Evolutionary conservation across 1,140 invertebrate genomes (phyloP).

Genomic region (Drosophila pectinifera): DNA sequence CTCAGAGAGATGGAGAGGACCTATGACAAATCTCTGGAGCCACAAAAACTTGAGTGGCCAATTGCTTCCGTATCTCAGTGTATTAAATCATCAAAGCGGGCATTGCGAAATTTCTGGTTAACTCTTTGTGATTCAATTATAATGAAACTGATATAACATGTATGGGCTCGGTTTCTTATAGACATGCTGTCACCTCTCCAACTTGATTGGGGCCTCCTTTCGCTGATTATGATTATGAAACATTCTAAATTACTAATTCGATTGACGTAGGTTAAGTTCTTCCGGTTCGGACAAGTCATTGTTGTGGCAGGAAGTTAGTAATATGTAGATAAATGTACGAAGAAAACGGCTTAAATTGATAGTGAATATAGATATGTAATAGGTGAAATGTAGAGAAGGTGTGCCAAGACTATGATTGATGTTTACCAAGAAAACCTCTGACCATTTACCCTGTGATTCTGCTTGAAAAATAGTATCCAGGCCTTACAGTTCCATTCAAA

Average conservation of each 20-base stretch:
- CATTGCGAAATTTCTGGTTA: constrained; percentile 52
- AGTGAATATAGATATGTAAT: constrained; percentile 28
- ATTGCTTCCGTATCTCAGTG: constrained; percentile 46
- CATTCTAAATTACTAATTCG: constrained; percentile 44
- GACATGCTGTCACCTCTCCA: constrained; percentile 70
- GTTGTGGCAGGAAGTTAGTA: constrained; percentile 10
- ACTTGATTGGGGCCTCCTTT: constrained; percentile 13
- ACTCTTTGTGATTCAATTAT: constrained; percentile 67
- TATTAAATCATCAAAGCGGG: constrained; percentile 36
- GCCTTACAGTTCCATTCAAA: background rate
- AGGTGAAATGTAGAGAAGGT: background rate
- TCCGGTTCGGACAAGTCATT: constrained; percentile 35
- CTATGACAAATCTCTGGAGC: constrained; percentile 41
- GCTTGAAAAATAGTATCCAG: background rate
- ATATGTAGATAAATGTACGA: constrained; percentile 1
- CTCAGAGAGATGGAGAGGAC: constrained; percentile 6
- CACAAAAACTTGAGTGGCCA: constrained; percentile 26
- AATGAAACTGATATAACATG: constrained; percentile 59
- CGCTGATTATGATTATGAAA: constrained; percentile 47
- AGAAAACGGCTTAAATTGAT: constrained; percentile 18
- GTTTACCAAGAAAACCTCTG: background rate
- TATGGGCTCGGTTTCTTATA: constrained; percentile 58
- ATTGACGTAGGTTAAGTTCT: constrained; percentile 37
- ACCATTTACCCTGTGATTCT: too few species aligned
- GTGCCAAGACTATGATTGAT: background rate